Conservation (phyloP, 2,888 invertebrate genomes). For the Megaustenia siamemsis region DNA sequence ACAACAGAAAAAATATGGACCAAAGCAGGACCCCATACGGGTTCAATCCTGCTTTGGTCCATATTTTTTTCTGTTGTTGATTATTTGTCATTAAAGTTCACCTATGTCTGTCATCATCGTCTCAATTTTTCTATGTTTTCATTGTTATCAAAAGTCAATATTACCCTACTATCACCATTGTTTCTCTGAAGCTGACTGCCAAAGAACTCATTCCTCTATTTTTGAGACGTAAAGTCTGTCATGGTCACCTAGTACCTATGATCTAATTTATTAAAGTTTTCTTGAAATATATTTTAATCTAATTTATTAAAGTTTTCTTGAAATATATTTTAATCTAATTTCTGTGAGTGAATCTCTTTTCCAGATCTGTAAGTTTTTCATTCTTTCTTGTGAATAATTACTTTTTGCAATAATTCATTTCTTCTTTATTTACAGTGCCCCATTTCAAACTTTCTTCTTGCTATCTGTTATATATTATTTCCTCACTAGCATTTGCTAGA, state of each 20-base stretch:
- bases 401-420: not conserved
- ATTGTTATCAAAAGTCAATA: not conserved
- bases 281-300: not conserved
- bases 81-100: too few relatives aligned
- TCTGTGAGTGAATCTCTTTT: not conserved
- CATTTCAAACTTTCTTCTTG: not conserved
- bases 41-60: not conserved
- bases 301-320: not conserved
- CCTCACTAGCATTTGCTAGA: too few relatives aligned
- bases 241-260: too few relatives aligned
- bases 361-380: not conserved
- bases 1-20: too few relatives aligned
- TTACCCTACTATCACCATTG: not conserved
- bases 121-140: not conserved
- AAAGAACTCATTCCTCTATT: too few relatives aligned
- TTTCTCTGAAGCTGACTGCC: too few relatives aligned
- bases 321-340: not conserved
- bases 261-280: not conserved
- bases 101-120: not conserved
- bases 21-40: too few relatives aligned
- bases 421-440: not conserved
- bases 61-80: not conserved
- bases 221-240: too few relatives aligned
- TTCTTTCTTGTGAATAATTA: not conserved
- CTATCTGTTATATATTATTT: too few relatives aligned